These are phyloP conservation scores for Magallana ariakensis DNA, from an alignment of 1,140 invertebrate genomes.

Conservation along the genomic window DNA sequence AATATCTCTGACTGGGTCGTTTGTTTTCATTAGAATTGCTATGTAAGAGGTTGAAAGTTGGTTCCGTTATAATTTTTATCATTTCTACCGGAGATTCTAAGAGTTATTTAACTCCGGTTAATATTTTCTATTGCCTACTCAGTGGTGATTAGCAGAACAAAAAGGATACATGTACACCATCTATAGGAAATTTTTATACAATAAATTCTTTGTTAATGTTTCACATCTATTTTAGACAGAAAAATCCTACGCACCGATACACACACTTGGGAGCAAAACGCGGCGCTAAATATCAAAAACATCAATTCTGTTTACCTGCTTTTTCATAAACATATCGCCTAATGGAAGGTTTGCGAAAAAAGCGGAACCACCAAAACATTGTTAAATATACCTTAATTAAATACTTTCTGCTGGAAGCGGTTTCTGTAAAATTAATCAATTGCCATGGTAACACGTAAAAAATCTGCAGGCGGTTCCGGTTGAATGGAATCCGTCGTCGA, in stretches of 20 bases:
- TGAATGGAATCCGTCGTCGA: constrained; percentile 14
- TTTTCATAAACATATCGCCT: constrained; percentile 36
- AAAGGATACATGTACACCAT: neutral
- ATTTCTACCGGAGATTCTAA: no score
- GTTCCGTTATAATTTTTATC: neutral
- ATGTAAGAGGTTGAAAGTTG: neutral
- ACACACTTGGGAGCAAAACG: constrained; percentile 33
- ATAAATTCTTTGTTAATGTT: constrained; percentile 7
- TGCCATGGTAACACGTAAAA: constrained; percentile 18
- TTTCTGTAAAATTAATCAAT: constrained; percentile 35
- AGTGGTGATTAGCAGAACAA: no score
- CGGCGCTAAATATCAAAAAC: constrained; percentile 34
- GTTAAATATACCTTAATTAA: constrained; percentile 39
- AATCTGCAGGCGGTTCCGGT: constrained; percentile 25
- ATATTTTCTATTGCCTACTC: no score
- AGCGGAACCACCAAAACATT: constrained; percentile 37
- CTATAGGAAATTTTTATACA: neutral
- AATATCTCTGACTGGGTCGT: constrained; percentile 9
- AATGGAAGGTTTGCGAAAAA: constrained; percentile 31
- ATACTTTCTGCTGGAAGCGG: constrained; percentile 26
- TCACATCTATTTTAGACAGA: constrained; percentile 10
- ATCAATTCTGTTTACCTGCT: constrained; percentile 30
- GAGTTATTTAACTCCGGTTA: no score
- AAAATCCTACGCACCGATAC: constrained; percentile 27
- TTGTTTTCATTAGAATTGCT: constrained; percentile 25